phyloP scores from a whole-genome alignment of 2,797 vertebrate species.

The Poeciliopsis turneri region DNA sequence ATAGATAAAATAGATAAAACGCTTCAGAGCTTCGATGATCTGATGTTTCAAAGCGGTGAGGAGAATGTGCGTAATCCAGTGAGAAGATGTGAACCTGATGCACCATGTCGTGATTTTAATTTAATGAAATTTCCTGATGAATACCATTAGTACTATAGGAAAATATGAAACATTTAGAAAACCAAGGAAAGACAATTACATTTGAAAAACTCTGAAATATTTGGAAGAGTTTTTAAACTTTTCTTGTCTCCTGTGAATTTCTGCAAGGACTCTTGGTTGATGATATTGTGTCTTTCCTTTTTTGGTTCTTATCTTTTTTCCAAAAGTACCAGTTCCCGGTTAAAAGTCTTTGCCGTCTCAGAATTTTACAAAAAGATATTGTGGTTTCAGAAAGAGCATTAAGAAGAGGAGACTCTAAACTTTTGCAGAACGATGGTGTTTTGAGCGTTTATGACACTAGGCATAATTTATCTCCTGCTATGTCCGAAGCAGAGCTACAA shows the following conservation, averaged over 20 bases:
- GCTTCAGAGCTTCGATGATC: not conserved
- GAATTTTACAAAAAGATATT: not conserved
- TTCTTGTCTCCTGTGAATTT: not conserved
- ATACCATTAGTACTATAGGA: not conserved
- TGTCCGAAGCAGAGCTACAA: not conserved
- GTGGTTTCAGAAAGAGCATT: not conserved
- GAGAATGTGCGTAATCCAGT: not conserved
- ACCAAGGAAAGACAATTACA: not conserved
- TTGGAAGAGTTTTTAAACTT: not conserved
- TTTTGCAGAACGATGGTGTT: not conserved
- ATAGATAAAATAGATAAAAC: not conserved
- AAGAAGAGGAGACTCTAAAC: not conserved
- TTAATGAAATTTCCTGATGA: not conserved
- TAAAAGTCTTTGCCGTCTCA: not conserved
- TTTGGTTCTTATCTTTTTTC: not conserved
- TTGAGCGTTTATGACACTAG: not conserved
- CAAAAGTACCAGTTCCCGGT: not conserved
- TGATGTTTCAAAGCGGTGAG: not conserved
- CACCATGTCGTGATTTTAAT: not conserved
- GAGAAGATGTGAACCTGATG: not conserved
- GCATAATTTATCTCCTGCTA: not conserved
- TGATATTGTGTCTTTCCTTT: no score
- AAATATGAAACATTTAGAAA: not conserved
- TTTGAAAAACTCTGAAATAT: not conserved
- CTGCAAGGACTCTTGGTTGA: no score